phyloP scores from a whole-genome alignment of 1,140 invertebrate genomes.

The Choristoneura fumiferana region DNA sequence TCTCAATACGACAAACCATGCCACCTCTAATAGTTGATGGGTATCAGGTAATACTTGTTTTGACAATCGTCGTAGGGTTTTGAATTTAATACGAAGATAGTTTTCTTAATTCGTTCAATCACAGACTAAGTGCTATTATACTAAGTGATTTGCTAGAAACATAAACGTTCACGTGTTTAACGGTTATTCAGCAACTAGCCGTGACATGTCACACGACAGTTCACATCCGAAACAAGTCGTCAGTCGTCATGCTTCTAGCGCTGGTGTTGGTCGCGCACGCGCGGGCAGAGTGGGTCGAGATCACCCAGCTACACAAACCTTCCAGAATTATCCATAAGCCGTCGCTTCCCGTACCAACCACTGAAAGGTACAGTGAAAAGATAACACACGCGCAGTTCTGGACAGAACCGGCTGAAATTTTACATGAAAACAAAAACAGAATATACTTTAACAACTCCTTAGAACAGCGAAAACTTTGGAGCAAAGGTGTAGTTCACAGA shows the following conservation, averaged over 20 bases:
- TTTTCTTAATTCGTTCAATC: no score
- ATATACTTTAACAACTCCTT: constrained; percentile 29
- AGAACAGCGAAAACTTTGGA: constrained; percentile 26
- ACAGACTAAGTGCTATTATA: no score
- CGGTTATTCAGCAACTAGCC: constrained; percentile 21
- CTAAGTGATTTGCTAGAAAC: no score
- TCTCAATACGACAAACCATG: no score
- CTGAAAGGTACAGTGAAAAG: not conserved
- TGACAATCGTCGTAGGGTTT: no score
- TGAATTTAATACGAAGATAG: no score
- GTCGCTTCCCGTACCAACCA: not conserved
- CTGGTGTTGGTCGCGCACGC: constrained; percentile 36
- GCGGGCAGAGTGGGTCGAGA: constrained; percentile 59
- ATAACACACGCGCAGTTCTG: not conserved
- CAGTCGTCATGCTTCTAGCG: constrained; percentile 36
- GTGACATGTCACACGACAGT: constrained; percentile 29
- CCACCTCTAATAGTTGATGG: no score
- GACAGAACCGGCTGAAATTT: not conserved
- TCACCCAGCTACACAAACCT: constrained; percentile 53
- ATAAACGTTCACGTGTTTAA: no score
- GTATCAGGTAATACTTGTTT: no score
- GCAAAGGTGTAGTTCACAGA: constrained; percentile 38
- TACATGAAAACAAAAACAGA: constrained; percentile 5
- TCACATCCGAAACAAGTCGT: constrained; percentile 28
- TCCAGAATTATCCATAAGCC: not conserved